Evolutionary conservation across 1,140 invertebrate genomes (phyloP).

Genomic region (Pogonognathellus flavescens): DNA sequence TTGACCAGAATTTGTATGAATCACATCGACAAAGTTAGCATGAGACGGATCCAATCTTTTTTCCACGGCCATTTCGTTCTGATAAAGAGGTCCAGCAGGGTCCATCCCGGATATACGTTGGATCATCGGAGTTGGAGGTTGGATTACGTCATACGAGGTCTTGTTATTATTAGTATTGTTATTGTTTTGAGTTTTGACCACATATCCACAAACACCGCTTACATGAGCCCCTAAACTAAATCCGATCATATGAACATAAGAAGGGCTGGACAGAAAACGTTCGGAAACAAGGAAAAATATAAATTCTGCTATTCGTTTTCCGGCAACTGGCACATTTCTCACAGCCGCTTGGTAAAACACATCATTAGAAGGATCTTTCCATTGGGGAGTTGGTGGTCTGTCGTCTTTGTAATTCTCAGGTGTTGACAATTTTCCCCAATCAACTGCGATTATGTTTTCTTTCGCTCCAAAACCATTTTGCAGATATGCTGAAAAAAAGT

Average conservation of each 20-base stretch:
- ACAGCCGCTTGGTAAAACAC: constrained; percentile 35
- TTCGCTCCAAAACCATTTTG: constrained; percentile 4
- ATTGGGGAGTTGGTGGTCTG: background rate
- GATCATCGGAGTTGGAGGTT: background rate
- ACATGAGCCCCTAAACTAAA: constrained; percentile 13
- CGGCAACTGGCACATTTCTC: constrained; percentile 51
- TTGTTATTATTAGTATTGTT: background rate
- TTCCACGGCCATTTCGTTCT: constrained; percentile 68
- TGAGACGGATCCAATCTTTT: constrained; percentile 76
- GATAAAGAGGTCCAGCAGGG: constrained; percentile 61
- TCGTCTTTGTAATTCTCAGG: constrained; percentile 3
- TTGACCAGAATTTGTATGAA: constrained; percentile 78
- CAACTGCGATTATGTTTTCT: constrained; percentile 47
- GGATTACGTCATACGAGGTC: background rate
- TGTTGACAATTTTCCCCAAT: constrained; percentile 54
- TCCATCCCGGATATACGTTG: background rate
- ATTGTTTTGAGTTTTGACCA: background rate
- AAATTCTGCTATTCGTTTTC: constrained; percentile 51
- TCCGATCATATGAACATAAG: constrained; percentile 3
- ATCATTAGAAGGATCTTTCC: constrained; percentile 24
- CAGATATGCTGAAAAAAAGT: constrained; percentile 45
- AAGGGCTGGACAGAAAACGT: background rate
- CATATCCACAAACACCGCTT: background rate
- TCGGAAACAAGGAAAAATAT: constrained; percentile 23
- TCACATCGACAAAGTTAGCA: constrained; percentile 78